A percentile compares a stretch with the other conserved stretches of the same genome.
Conservation (phyloP, 2,888 invertebrate species). For the Odontocerum albicorne region DNA sequence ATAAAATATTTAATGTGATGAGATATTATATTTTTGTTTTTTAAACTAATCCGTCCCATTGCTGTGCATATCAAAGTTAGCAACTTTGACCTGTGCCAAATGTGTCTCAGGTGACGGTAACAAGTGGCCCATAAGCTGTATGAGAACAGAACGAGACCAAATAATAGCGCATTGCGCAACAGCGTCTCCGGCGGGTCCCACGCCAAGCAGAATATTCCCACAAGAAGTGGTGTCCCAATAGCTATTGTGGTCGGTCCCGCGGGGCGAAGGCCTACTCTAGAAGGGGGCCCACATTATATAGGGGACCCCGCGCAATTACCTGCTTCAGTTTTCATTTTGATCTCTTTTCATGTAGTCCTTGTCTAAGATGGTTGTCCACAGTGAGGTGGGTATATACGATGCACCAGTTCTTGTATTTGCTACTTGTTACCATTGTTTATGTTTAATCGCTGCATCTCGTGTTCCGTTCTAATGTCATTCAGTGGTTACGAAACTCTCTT, state of each 20-base stretch:
- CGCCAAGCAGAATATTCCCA: slow-evolving; percentile 27
- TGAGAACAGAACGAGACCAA: slow-evolving; percentile 26
- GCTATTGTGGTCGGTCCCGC: slow-evolving; percentile 23
- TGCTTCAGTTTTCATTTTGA: slow-evolving; percentile 33
- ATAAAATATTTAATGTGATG: too few relatives aligned
- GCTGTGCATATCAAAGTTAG: not conserved
- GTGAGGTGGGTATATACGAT: slow-evolving; percentile 31
- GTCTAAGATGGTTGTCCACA: slow-evolving; percentile 33
- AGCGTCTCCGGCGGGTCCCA: too few relatives aligned
- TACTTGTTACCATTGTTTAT: slow-evolving; percentile 14
- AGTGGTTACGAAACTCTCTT: slow-evolving; percentile 21
- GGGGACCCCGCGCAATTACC: slow-evolving; percentile 24
- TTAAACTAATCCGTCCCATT: not conserved
- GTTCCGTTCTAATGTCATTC: slow-evolving; percentile 21
- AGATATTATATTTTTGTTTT: too few relatives aligned
- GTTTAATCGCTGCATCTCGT: slow-evolving; percentile 15
- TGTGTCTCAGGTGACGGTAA: slow-evolving; percentile 22
- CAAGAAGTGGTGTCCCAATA: slow-evolving; percentile 20
- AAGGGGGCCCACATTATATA: slow-evolving; percentile 34
- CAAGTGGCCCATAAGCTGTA: slow-evolving; percentile 27
- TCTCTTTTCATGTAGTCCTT: slow-evolving; percentile 36
- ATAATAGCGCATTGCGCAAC: slow-evolving; percentile 27
- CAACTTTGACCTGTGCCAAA: slow-evolving; percentile 32
- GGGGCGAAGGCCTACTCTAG: slow-evolving; percentile 21
- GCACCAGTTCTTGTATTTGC: slow-evolving; percentile 6